Evolutionary conservation across 2,888 invertebrate genomes (phyloP), one percentile per base, ranked within the genome.

Genomic region (Strigamia crassipes): DNA sequence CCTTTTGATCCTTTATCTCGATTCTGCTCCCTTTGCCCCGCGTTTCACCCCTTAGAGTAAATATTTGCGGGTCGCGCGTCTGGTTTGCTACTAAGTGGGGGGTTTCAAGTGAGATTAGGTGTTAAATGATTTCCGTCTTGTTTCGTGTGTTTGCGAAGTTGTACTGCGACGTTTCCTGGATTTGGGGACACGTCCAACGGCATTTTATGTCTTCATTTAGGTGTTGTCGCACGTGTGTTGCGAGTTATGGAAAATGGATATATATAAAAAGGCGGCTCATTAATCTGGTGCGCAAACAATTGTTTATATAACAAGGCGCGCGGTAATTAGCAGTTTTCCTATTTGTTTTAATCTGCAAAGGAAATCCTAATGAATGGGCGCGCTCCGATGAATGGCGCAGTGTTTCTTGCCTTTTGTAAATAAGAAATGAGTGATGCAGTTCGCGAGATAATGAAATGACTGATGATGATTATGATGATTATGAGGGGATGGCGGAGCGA

Each of bases 371-470:
- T 66, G 61, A 66, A 66, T 66, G 61, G 61, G n/a, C 5, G 4
- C 21, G 23, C 18, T 23, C 10, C 10, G 61, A 66, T 66, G 23
- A 66, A 66, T 66, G 12, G 61, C 2, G 61, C 23, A 66, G 18
- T 66, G 61, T 66, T 66, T 66, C 61, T 66, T 66, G 46, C 61
- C 61, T 66, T 66, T 66, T 66, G 61, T 66, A 66, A 66, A 66
- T 66, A 66, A 66, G 61, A 66, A 66, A 66, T 66, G 61, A 66
- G 61, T 66, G 61, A 66, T 66, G 61, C 61, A 10, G 61, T 5
- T 66, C 23, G 61, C 21, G 38, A 66, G 61, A 66, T 66, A 66
- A 66, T 66, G 61, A 66, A 66, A 66, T 23, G 61, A 66, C 3
- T 66, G 23, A 66, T 66, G 61, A 66, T 66, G 21, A 66, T 66